Evolutionary conservation across 2,797 vertebrate genomes (phyloP), one percentile per base, ranked within the genome.

Genomic region (Neopelma chrysocephalum): DNA sequence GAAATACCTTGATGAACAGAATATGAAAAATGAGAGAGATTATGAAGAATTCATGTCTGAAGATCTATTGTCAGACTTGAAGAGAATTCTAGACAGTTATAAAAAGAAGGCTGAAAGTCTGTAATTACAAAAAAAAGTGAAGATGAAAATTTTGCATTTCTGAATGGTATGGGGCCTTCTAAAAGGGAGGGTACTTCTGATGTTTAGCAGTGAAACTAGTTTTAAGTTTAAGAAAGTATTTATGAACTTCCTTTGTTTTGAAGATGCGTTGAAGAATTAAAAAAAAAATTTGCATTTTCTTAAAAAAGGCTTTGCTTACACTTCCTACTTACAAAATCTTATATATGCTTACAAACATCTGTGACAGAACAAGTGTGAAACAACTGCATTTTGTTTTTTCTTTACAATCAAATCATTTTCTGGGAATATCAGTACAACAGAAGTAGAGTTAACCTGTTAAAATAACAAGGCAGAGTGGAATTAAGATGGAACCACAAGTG

Each of bases 1-100:
- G 98, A 98, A 98, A 97, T 97, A 98, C 22, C 93, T 98, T 56
- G 96, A 97, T 58, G 98, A 98, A 61, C 97, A 98, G 89, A 96
- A 97, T 51, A n/a, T 12, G 11, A 98, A 97, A 95, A 92, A 87
- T 68, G 93, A 97, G 57, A 97, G 60, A 87, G 96, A 98, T 1
- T 97, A 94, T 62, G 96, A 98, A 94, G 97, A 98, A 87, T 97
- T 97, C 48, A 81, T 84, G 75, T 93, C 97, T 78, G 97, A 98
- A 91, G 97, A 98, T 65, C 89, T 97, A 13, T 15, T 98, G 93
- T 95, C 87, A 91, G 50, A 84, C 64, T 95, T 98, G 89, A 94
- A 68, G 15, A 50, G 92, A 54, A 95, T 97, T 79, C 72, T 94
- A 43, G 96, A 97, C 13, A 97, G 77, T 76, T 98, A 98, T n/a